A percentile compares a stretch with the other conserved stretches of the same genome.
phyloP scores from a whole-genome alignment of 2,888 invertebrate genomes.

The Nemapogon koenigi region DNA sequence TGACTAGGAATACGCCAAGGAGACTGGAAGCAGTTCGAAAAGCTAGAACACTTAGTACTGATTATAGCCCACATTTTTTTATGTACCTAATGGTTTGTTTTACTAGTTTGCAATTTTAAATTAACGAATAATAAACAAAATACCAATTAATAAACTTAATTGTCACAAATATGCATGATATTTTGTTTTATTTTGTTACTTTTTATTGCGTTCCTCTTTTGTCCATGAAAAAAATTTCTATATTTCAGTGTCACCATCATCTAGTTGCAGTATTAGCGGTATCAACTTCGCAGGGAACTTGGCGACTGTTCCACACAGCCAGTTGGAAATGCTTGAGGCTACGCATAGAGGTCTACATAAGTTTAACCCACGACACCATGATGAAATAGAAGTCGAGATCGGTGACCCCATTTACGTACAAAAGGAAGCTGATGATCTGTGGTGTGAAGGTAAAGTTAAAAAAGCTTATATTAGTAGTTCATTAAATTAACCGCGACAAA shows the following conservation, averaged over 20 bases:
- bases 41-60: too few species aligned
- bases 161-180: too few species aligned
- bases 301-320: constrained; percentile 78
- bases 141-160: too few species aligned
- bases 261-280: constrained; percentile 59
- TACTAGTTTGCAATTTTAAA: too few species aligned
- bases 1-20: too few species aligned
- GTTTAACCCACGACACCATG: constrained; percentile 93
- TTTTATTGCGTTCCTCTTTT: too few species aligned
- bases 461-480: not conserved
- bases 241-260: constrained; percentile 67
- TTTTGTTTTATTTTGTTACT: too few species aligned
- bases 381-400: constrained; percentile 96
- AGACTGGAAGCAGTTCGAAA: too few species aligned
- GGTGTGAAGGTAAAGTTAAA: constrained; percentile 91
- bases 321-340: constrained; percentile 87
- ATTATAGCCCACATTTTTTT: too few species aligned
- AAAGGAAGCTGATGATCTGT: constrained; percentile 94
- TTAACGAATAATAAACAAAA: too few species aligned
- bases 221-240: too few species aligned
- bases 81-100: too few species aligned
- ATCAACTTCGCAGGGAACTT: constrained; percentile 68
- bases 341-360: constrained; percentile 96
- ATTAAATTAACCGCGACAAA: not conserved
- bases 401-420: constrained; percentile 97